These are phyloP conservation scores for Chionis minor DNA, from an alignment of 2,113 vertebrate genomes.

Conservation along the genomic window DNA sequence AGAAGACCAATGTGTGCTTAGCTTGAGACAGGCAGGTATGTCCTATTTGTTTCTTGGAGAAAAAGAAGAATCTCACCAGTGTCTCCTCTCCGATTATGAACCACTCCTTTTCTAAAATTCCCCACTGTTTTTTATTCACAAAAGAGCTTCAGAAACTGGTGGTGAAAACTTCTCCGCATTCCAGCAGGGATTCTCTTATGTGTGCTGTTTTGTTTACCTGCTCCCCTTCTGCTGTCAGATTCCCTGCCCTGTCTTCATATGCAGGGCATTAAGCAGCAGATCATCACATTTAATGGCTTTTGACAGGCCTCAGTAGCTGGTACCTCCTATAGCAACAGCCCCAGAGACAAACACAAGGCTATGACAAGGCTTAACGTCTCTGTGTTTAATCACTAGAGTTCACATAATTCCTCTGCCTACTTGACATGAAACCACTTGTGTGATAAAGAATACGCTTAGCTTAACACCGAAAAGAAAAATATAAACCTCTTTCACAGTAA, in stretches of 20 bases:
- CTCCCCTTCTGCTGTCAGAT: background rate
- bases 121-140: background rate
- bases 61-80: background rate
- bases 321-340: conserved; percentile 54
- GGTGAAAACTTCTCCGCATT: background rate
- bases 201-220: background rate
- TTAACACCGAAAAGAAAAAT: conserved; percentile 15
- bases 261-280: conserved; percentile 6
- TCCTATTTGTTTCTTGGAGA: background rate
- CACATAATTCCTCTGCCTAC: conserved; percentile 24
- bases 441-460: conserved; percentile 23
- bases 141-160: background rate
- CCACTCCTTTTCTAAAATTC: background rate
- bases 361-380: conserved; percentile 56
- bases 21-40: background rate
- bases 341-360: conserved; percentile 49
- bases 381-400: conserved; percentile 57
- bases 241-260: background rate
- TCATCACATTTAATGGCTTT: conserved; percentile 49
- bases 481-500: background rate
- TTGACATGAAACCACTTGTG: conserved; percentile 23
- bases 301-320: conserved; percentile 47
- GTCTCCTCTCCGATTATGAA: background rate
- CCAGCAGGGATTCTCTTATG: background rate
- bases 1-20: background rate